Evolutionary conservation across 2,888 invertebrate species (phyloP), one percentile per base, ranked within the genome.

Genomic region (Ferdinandea cuprea): DNA sequence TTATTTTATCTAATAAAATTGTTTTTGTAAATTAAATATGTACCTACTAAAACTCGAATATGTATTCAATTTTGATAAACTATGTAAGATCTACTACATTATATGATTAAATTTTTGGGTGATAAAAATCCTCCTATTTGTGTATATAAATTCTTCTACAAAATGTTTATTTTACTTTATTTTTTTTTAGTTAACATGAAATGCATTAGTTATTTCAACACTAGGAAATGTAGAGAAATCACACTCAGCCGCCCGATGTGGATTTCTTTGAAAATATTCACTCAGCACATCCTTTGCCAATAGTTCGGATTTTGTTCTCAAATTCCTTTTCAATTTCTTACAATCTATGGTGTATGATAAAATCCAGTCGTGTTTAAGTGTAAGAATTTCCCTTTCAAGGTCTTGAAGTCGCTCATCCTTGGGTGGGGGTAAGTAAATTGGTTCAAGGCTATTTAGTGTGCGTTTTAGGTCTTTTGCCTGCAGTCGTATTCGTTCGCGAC

Each of bases 401-500:
- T 88, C 73, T 2, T 69, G 54, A 19, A 89, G 54, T n/a, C 87
- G 79, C 3, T 85, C 61, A 46, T 86, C 87, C 32, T 76, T 85
- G 44, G 90, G 88, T 86, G 92, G 91, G 1, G 91, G 90, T 79
- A 92, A 91, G 48, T 91, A 90, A 48, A 94, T 88, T 0, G 93
- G 93, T 72, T 91, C 90, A 61, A 94, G 87, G 42, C 91, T 90
- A 6, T 92, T 91, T 13, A 94, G 88, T 76, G 92, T 92, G 30
- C 91, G 89, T 73, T 92, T 90, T 72, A 93, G 87, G 69, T 92
- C 91, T 21, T 91, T 90, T 15, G 91, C 91, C 86, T 93, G 90
- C 19, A 93, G 86, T 85, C 91, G 91, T 13, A 92, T 91, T 61
- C 93, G 92, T 73, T 93, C 91, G 11, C 92, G 91, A 3, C 93